Base-by-base conservation (phyloP, 2,797 vertebrate genomes). In the Rhabdophis nuchalis region DNA sequence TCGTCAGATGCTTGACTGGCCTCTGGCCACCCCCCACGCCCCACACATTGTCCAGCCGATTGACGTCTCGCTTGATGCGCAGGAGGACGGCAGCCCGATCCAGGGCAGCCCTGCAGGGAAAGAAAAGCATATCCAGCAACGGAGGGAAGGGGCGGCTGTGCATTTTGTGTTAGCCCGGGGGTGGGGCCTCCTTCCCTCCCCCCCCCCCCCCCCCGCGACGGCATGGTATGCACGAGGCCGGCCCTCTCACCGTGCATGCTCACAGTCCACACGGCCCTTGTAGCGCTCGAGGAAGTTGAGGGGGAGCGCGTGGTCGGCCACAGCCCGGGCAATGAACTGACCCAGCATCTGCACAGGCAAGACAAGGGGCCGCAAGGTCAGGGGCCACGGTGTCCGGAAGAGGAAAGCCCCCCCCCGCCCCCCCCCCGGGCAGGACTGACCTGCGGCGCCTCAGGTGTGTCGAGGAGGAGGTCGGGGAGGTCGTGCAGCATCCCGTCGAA, bases 281-380 rank as follows among this genome's bases (percentile, higher is more conserved):
- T 99, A 98, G 94, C 96, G 97, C 95, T 98, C 97, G 91, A 99
- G 97, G 95, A 99, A 98, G 56, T 97, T 96, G 96, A 98, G 97
- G 1, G 98, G 97, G 58, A 98, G 97, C 86, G 98, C 98, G 4
- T 98, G 98, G 96, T 99, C 98, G 0, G 98, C 98, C 86, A 98
- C 98, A 23, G 98, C 98, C 95, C 98, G 96, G 89, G 98, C 98
- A 4, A 99, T 98, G 93, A 99, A 99, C 97, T 99, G 98, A n/a
- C 98, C 98, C 54, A 99, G 97, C 98, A 99, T 98, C 98, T 99
- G 96, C 52, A 85, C 88, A 56, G 77, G 92, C 56, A 46, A 82
- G 14, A 85, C 41, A 16, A 72, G 9, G 7, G 20, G 9, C 14
- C 20, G 1, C 36, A 46, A 25, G 36, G 72, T 82, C 85, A 90